A percentile compares a stretch with the other conserved stretches of the same genome.
These are phyloP conservation scores for Eupithecia centaureata DNA, from an alignment of 2,888 invertebrate genomes.

Conservation along the genomic window DNA sequence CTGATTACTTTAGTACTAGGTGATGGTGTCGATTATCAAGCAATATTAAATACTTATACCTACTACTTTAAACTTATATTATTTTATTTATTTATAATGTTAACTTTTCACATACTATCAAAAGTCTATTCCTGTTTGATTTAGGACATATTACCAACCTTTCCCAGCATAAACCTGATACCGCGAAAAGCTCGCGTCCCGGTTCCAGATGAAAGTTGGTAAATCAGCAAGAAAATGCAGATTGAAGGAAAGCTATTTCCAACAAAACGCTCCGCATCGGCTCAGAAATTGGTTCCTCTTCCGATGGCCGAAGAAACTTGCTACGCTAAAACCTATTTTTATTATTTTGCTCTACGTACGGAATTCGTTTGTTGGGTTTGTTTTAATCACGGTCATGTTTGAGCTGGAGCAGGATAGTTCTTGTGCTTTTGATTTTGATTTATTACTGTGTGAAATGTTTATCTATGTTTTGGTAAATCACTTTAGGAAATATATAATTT, in stretches of 20 bases:
- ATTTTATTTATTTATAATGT: no score
- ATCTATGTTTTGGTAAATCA: not conserved
- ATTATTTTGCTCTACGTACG: conserved; percentile 71
- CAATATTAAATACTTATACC: no score
- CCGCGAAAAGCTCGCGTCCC: conserved; percentile 63
- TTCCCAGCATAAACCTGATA: conserved; percentile 33
- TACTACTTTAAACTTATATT: no score
- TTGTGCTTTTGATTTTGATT: not conserved
- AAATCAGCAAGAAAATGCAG: conserved; percentile 85
- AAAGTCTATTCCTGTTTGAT: no score
- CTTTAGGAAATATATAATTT: no score
- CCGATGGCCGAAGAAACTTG: conserved; percentile 77
- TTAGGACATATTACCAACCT: not conserved
- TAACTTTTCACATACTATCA: no score
- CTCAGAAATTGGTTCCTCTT: conserved; percentile 82
- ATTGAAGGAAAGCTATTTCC: conserved; percentile 84
- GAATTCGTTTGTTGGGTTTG: conserved; percentile 64
- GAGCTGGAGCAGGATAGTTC: not conserved
- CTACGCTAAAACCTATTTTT: conserved; percentile 78
- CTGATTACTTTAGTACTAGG: no score
- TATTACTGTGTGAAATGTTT: not conserved
- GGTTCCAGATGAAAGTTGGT: conserved; percentile 78
- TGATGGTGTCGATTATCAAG: no score
- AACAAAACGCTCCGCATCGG: conserved; percentile 82
- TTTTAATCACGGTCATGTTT: conserved; percentile 68